Base-by-base conservation (phyloP, 2,797 vertebrate genomes). In the Gila robusta region DNA sequence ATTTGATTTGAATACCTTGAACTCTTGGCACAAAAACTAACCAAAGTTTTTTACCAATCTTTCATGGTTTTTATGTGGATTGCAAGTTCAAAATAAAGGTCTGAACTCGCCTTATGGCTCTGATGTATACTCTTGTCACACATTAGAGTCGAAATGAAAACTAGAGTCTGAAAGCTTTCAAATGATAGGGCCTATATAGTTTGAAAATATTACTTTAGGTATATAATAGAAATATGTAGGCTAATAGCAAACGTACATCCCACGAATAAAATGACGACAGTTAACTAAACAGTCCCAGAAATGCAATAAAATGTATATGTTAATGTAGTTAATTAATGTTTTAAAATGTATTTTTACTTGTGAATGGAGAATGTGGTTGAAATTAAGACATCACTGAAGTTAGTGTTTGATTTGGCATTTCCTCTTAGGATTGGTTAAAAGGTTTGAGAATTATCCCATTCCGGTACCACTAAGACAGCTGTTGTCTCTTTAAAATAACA, bases 331-430 rank as follows among this genome's bases (percentile, higher is more conserved):
- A 5, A 28, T 28, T 19, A 2, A 8, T 69, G 4, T 26, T 26
- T 47, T 9, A 47, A 47, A 47, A 44, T n/a, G 5, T 26, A 26
- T 72, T 47, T 44, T 44, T 71, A n/a, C 26, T 71, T 44, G 37
- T 71, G 69, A 72, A n/a, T 16, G 23, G 35, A 26, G 70, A 73
- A 28, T 47, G 28, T 47, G 23, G 62, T 14, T 39, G 49, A 69
- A 67, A 82, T 80, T 14, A 66, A n/a, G 49, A 21, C 59, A 35
- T 81, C 19, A 32, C 14, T 52, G 35, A n/a, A 67, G 47, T 47
- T 41, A 47, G 62, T 83, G 80, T 84, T 87, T 87, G 78, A 83
- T 91, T 90, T 88, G 35, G 82, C 74, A 14, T 14, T 71, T 82
- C 11, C 67, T 59, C 74, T 54, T 79, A 64, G 32, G 76, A 39